Evolutionary conservation across 1,140 invertebrate species (phyloP).

Genomic region (Gryllus bimaculatus): DNA sequence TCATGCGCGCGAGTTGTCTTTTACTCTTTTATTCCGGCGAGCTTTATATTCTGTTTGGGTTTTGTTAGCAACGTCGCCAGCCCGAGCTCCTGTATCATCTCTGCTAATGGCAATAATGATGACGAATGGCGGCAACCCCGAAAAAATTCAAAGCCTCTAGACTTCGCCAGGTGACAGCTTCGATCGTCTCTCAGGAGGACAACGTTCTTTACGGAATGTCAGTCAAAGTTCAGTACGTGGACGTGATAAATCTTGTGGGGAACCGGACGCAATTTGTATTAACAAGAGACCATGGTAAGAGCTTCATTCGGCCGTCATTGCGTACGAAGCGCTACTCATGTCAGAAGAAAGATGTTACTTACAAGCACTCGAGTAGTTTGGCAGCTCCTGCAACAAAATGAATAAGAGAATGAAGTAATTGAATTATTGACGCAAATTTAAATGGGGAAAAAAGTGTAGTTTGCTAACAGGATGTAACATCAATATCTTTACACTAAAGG

Average conservation of each 20-base stretch:
- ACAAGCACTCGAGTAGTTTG: no score
- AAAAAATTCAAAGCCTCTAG: neutral
- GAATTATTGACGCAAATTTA: no score
- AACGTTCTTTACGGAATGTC: neutral
- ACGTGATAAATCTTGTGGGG: neutral
- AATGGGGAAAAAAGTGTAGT: no score
- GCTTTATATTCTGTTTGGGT: neutral
- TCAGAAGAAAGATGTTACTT: no score
- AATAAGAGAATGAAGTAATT: no score
- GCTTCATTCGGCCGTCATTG: no score
- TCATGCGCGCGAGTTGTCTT: no score
- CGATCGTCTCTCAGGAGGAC: neutral
- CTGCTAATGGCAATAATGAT: conserved; percentile 1
- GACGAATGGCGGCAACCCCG: neutral
- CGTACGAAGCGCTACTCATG: no score
- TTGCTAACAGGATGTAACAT: no score
- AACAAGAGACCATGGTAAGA: neutral
- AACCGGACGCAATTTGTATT: neutral
- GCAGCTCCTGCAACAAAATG: no score
- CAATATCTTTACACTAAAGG: no score
- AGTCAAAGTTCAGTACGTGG: neutral
- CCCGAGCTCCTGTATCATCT: neutral
- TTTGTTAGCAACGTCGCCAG: neutral
- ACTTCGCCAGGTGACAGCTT: neutral
- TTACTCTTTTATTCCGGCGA: no score